These are phyloP conservation scores for Bruchidius siliquastri DNA, from an alignment of 2,888 invertebrate species.

Conservation along the genomic window DNA sequence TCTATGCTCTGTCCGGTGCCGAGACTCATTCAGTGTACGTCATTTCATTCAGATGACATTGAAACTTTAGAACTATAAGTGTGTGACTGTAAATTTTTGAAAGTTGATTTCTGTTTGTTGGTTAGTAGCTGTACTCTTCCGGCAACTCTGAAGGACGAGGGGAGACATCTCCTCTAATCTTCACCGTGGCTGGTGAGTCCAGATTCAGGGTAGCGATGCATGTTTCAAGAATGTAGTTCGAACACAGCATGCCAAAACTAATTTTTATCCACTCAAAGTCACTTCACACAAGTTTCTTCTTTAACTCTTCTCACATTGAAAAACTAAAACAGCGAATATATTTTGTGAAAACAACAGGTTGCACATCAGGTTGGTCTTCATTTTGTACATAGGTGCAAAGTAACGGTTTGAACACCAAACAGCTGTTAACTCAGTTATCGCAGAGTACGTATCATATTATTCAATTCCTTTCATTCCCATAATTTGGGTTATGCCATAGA, in stretches of 20 bases:
- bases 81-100: slow-evolving; percentile 16
- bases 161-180: slow-evolving; percentile 33
- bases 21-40: slow-evolving; percentile 16
- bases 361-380: too few species aligned
- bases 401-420: too few species aligned
- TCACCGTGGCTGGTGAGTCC: slow-evolving; percentile 44
- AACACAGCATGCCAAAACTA: not conserved
- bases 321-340: too few species aligned
- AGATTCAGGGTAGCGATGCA: slow-evolving; percentile 1
- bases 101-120: not conserved
- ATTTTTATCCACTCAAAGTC: slow-evolving; percentile 2
- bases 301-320: too few species aligned
- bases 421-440: too few species aligned
- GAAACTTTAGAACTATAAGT: not conserved
- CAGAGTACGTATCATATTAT: too few species aligned
- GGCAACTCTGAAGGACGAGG: slow-evolving; percentile 23
- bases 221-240: not conserved
- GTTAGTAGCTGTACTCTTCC: slow-evolving; percentile 14
- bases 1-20: slow-evolving; percentile 17
- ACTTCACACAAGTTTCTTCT: not conserved
- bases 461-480: too few species aligned
- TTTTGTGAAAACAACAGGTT: too few species aligned
- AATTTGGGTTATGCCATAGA: too few species aligned
- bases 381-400: too few species aligned
- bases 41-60: slow-evolving; percentile 9